Base-by-base conservation (phyloP, 1,140 invertebrate species). In the Amyelois transitella region DNA sequence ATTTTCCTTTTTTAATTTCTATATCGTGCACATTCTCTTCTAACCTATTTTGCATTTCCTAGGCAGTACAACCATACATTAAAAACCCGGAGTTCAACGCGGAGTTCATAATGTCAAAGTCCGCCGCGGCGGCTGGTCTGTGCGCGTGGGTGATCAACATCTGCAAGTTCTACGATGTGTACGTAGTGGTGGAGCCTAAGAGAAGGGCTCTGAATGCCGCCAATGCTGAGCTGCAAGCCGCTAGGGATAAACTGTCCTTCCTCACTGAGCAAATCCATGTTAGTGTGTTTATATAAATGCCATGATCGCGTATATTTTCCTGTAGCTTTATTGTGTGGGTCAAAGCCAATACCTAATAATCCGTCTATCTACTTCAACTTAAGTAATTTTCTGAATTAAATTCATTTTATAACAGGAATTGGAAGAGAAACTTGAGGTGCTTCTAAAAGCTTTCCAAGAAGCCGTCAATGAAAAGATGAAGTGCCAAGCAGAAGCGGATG, bases 81-180 rank as follows among this genome's bases (percentile, higher is more conserved):
- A 88, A 92, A 73, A 89, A 91, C 69, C 90, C 92, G 43, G 96
- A 97, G 58, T 98, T 99, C 76, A 92, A 94, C 58, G 94, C 96
- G 0, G 95, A 97, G 18, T 93, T 95, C 51, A 95, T 99, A 62
- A 82, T 92, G 56, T 90, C 92, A 0, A 98, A 98, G 88, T 98
- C 97, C 0, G 91, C 92, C 47, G 97, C 97, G 28, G 97, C 97
- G 18, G 95, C 95, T 51, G 97, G 95, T 52, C 86, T 99, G 0
- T 98, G 96, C 75, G 94, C 96, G 8, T 99, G 97, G 96, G 96
- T 97, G 0, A 94, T 97, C 53, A 98, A 98, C 81, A 97, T 99
- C 62, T 91, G 96, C 69, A 93, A 92, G 44, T 99, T 96, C 88
- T 96, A 97, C 85, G 94, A 96, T 43, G 96, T 99, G 14, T 98